A percentile compares a stretch with the other conserved stretches of the same genome.
Evolutionary conservation across 2,797 vertebrate species (phyloP).

Genomic region (Gymnothorax javanicus): DNA sequence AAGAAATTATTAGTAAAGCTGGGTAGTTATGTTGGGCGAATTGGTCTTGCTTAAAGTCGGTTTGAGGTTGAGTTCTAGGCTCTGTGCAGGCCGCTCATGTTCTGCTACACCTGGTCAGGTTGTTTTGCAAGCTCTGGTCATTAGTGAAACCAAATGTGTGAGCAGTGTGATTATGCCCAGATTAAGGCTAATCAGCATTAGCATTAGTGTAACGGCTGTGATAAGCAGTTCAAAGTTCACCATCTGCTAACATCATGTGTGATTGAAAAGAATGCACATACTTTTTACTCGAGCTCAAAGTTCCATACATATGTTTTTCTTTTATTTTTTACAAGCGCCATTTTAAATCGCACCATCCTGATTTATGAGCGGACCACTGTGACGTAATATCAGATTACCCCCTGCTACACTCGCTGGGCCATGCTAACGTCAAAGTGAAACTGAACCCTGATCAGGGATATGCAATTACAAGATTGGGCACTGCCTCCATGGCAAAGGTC

Average conservation of each 20-base stretch:
- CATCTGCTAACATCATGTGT: neutral
- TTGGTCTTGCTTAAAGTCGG: too few relatives aligned
- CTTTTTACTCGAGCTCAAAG: neutral
- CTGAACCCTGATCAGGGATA: neutral
- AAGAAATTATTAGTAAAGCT: too few relatives aligned
- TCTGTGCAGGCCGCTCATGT: too few relatives aligned
- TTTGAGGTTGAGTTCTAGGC: too few relatives aligned
- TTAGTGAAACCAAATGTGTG: neutral
- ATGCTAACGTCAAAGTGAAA: slow-evolving; percentile 1
- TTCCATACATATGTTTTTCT: neutral
- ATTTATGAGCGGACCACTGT: slow-evolving; percentile 3
- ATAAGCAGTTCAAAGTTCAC: neutral
- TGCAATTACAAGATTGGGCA: slow-evolving; percentile 20
- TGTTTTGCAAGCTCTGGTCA: neutral
- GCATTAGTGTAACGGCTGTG: neutral
- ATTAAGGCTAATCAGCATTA: slow-evolving; percentile 1
- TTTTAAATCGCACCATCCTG: neutral
- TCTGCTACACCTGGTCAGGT: neutral
- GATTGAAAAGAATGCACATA: neutral
- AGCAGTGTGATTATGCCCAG: neutral
- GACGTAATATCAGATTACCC: slow-evolving; percentile 6
- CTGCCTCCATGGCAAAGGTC: slow-evolving; percentile 1
- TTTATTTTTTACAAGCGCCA: neutral
- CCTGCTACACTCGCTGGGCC: neutral
- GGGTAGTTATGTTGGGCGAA: too few relatives aligned